These are phyloP conservation scores for Drosophila micromelanica DNA, from an alignment of 1,140 invertebrate species.

Conservation along the genomic window DNA sequence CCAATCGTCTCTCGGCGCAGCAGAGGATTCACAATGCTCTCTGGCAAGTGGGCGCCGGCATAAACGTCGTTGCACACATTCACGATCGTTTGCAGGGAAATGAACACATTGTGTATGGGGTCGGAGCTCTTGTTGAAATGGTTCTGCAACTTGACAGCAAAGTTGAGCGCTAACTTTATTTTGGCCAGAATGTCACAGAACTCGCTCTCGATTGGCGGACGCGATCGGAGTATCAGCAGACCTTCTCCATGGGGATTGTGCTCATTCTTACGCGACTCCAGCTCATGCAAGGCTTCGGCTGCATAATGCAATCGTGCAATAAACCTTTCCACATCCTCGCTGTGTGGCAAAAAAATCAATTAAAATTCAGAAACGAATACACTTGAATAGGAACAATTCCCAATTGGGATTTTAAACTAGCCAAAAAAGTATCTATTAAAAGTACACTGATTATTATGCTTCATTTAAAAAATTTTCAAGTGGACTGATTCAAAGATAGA, in stretches of 20 bases:
- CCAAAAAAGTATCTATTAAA: too few species aligned
- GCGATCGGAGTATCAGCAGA: slow-evolving; percentile 65
- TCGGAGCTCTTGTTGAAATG: slow-evolving; percentile 63
- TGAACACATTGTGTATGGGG: slow-evolving; percentile 72
- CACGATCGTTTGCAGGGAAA: slow-evolving; percentile 71
- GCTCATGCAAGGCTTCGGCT: slow-evolving; percentile 69
- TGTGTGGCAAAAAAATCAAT: not conserved
- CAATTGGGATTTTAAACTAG: too few species aligned
- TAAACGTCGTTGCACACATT: slow-evolving; percentile 78
- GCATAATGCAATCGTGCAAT: slow-evolving; percentile 78
- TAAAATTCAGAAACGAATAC: too few species aligned
- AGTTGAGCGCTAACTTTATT: slow-evolving; percentile 70
- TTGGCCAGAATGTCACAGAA: slow-evolving; percentile 78
- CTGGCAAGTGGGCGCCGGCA: slow-evolving; percentile 51
- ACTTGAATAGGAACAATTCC: too few species aligned
- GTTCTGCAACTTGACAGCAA: slow-evolving; percentile 66
- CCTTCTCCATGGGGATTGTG: slow-evolving; percentile 79
- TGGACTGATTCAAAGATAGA: too few species aligned
- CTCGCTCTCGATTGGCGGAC: slow-evolving; percentile 75
- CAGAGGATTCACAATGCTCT: slow-evolving; percentile 72
- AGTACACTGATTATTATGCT: too few species aligned
- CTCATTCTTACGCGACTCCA: slow-evolving; percentile 69
- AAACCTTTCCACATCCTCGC: slow-evolving; percentile 76
- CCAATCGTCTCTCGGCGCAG: slow-evolving; percentile 68
- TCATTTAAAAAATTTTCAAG: too few species aligned